Evolutionary conservation across 2,888 invertebrate genomes (phyloP), one percentile per base, ranked within the genome.

Genomic region (Spatulosminthurus flaviceps): DNA sequence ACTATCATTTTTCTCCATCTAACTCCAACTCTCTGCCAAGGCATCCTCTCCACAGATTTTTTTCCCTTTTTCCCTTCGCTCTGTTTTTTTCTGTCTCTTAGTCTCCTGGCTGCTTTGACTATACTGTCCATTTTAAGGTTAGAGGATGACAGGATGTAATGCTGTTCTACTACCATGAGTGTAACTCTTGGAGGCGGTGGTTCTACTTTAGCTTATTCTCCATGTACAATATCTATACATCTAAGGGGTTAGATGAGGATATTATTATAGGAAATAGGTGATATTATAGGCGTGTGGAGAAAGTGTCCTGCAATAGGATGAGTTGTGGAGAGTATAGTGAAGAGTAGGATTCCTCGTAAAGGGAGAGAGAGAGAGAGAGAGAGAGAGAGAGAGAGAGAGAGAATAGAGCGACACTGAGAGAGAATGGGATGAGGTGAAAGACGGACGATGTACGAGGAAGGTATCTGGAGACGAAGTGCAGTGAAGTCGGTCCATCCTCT

Each of bases 1-100:
- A 84, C 83, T 83, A 83, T 84, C 85, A 85, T 85, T 85, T 84
- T 85, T 85, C 85, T 84, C 83, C 82, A 85, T 85, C 85, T 85
- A 83, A 82, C 67, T 76, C 74, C 69, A 75, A 66, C 76, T 73
- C 77, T 67, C 79, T 79, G 79, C 79, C 76, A 70, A 42, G 60
- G 67, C 69, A 77, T 77, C 51, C 73, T 77, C 61, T 42, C 74
- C 73, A 51, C 64, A 28, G 75, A 66, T 66, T 70, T 72, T 43
- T 75, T 42, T 24, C 71, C 29, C 28, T n/a, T 21, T 72, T 28
- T 79, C 66, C 79, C 76, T 78, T 73, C 21, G 28, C 43, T 77
- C 74, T 67, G 66, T 76, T 76, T 76, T 76, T 76, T 34, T 41
- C 41, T 21, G 51, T 61, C 60, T 51, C 28, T 73, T 34, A 41